Percentiles rank a stretch among this genome's conserved stretches.
Evolutionary conservation across 2,113 vertebrate genomes (phyloP).

Genomic region (Diphyllodes magnificus): DNA sequence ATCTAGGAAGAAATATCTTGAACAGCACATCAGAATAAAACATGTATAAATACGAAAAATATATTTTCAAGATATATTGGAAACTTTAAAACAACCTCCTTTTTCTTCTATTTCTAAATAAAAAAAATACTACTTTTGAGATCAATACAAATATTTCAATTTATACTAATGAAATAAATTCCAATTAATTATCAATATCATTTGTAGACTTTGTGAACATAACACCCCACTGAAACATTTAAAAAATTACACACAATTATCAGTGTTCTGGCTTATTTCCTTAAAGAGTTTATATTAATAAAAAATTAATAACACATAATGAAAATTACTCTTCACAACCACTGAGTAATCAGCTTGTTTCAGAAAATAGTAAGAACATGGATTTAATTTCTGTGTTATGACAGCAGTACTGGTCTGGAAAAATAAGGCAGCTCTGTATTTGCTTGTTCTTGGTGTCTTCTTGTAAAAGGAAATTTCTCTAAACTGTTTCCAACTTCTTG

Average conservation of each 20-base stretch:
- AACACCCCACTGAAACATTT: background rate
- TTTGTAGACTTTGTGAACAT: background rate
- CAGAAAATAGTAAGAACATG: background rate
- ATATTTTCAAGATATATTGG: background rate
- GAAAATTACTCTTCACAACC: background rate
- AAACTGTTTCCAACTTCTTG: background rate
- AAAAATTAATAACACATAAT: background rate
- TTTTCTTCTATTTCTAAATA: background rate
- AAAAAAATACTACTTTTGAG: background rate
- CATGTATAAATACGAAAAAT: background rate
- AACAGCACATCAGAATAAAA: background rate
- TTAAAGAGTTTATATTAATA: background rate
- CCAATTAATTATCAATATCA: background rate
- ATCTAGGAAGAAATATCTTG: background rate
- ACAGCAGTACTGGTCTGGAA: background rate
- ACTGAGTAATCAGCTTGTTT: background rate
- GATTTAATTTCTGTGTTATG: background rate
- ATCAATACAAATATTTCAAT: background rate
- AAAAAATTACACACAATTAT: background rate
- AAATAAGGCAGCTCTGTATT: background rate
- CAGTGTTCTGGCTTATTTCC: background rate
- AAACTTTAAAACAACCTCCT: rapidly evolving
- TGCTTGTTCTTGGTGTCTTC: background rate
- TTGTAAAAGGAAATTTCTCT: background rate
- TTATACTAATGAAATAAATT: background rate